A percentile compares a stretch with the other conserved stretches of the same genome.
Conservation (phyloP, 2,888 invertebrate genomes). For the Acrobasis consociella region DNA sequence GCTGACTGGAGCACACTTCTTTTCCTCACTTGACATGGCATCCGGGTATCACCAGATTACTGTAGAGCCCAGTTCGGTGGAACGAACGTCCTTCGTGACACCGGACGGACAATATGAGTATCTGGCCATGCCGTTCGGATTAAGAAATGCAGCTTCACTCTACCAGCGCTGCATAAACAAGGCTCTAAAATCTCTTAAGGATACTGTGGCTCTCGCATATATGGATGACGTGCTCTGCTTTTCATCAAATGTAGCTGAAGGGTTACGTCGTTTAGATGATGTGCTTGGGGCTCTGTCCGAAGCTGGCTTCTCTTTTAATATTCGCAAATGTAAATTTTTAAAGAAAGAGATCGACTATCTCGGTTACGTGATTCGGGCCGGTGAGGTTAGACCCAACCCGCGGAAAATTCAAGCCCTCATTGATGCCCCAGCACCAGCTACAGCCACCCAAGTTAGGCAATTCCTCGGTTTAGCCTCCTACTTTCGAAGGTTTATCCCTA, state of each 20-base stretch:
- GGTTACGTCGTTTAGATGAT: background rate
- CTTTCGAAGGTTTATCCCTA: slow-evolving; percentile 29
- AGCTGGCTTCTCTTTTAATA: slow-evolving; percentile 19
- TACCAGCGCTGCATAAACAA: slow-evolving; percentile 27
- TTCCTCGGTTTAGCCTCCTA: slow-evolving; percentile 32
- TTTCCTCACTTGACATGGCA: slow-evolving; percentile 22
- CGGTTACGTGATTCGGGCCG: slow-evolving; percentile 16
- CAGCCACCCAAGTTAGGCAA: slow-evolving; percentile 33
- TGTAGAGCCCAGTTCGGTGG: slow-evolving; percentile 5
- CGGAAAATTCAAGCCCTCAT: slow-evolving; percentile 33
- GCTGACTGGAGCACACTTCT: background rate
- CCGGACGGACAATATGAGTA: slow-evolving; percentile 21
- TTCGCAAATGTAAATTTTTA: background rate
- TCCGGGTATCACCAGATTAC: background rate
- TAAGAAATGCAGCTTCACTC: slow-evolving; percentile 13
- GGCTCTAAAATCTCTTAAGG: slow-evolving; percentile 13
- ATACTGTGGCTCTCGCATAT: too few relatives aligned
- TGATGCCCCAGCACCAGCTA: slow-evolving; percentile 26
- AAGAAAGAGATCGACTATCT: too few relatives aligned
- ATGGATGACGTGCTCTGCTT: too few relatives aligned
- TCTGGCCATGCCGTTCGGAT: slow-evolving; percentile 28
- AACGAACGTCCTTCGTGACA: slow-evolving; percentile 11
- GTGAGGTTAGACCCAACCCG: slow-evolving; percentile 32
- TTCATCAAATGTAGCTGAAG: too few relatives aligned
- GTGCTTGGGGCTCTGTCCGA: slow-evolving; percentile 32